phyloP scores from a whole-genome alignment of 2,113 vertebrate genomes.

The Chaetorhynchus papuensis region DNA sequence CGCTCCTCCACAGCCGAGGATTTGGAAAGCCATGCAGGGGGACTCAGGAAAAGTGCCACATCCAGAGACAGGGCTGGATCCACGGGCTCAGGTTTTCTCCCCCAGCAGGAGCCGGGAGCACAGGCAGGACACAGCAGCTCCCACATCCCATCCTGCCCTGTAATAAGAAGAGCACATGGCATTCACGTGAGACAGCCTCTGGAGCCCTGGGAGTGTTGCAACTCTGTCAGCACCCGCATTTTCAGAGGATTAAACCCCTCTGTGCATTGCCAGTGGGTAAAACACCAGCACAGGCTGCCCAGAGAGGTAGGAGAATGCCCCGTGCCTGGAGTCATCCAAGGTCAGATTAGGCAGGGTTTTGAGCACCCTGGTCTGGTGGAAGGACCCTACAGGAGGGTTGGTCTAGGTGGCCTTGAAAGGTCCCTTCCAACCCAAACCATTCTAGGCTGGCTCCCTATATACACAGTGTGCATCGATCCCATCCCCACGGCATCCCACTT shows the following conservation, averaged over 20 bases:
- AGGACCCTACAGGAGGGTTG: neutral
- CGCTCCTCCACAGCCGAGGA: accelerated
- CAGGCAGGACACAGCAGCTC: neutral
- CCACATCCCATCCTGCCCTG: accelerated
- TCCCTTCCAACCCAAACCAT: neutral
- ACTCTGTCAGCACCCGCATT: neutral
- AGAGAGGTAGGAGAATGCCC: neutral
- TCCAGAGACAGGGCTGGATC: neutral
- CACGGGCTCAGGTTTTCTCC: neutral
- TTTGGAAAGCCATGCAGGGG: accelerated
- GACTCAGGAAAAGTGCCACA: neutral
- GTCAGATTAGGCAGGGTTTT: neutral
- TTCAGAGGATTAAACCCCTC: neutral
- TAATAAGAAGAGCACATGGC: neutral
- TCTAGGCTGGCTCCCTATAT: neutral
- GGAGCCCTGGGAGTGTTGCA: neutral
- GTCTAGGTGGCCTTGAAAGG: no score
- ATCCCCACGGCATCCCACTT: neutral
- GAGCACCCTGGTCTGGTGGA: neutral
- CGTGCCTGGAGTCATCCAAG: neutral
- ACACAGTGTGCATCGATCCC: neutral
- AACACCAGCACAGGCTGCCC: neutral
- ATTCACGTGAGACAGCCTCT: neutral
- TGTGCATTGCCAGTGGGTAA: accelerated
- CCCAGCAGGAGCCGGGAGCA: neutral